Conservation (phyloP, 2,797 vertebrate genomes). For the Emydoidea blandingii region DNA sequence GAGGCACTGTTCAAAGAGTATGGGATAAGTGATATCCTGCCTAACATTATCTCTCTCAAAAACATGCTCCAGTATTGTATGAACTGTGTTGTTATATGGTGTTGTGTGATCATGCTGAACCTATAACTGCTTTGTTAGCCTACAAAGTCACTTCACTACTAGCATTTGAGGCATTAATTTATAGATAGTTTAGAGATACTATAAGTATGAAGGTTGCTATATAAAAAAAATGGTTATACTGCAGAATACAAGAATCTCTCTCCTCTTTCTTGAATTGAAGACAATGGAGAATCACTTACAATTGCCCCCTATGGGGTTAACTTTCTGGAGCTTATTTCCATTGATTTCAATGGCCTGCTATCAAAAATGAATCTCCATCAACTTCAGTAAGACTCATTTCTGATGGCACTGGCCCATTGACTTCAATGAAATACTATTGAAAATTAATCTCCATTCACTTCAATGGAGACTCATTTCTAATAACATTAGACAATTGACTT, state of each 20-base stretch:
- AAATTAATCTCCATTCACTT: conserved; percentile 44
- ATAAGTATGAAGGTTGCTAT: neutral
- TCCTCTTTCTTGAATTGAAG: neutral
- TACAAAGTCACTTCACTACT: neutral
- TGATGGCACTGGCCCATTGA: conserved; percentile 33
- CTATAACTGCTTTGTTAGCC: neutral
- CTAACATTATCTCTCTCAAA: conserved; percentile 10
- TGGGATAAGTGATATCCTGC: neutral
- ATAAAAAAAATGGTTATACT: neutral
- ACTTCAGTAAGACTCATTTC: conserved; percentile 13
- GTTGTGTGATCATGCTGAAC: conserved; percentile 5
- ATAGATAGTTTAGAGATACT: neutral
- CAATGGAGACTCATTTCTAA: conserved; percentile 13
- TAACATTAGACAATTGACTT: conserved; percentile 4
- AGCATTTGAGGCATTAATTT: neutral
- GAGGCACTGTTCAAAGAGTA: conserved; percentile 5
- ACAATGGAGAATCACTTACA: neutral
- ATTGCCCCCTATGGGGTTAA: conserved; percentile 6
- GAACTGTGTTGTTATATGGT: neutral
- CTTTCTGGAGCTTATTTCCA: conserved; percentile 11
- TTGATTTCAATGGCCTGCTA: conserved; percentile 20
- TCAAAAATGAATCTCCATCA: conserved; percentile 41
- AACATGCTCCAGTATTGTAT: neutral
- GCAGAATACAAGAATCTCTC: neutral
- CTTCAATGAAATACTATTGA: conserved; percentile 47